Base-by-base conservation (phyloP, 2,888 invertebrate species). In the Pimpla rufipes region DNA sequence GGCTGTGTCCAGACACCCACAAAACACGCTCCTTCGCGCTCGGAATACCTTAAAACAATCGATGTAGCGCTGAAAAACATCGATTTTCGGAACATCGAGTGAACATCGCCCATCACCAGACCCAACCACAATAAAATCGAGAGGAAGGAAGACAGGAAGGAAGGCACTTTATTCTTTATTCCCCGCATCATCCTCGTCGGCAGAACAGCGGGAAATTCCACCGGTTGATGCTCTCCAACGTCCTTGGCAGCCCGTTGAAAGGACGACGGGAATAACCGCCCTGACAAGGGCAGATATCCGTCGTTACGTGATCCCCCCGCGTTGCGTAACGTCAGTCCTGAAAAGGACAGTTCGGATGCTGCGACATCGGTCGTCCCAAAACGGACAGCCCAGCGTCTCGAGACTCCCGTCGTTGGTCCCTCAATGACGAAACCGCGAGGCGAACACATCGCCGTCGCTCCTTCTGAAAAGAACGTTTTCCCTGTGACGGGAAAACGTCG, bases 401-500 rank as follows among this genome's bases (percentile, higher is more conserved):
- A 55, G 47, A 45, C 59, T n/a, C 40, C n/a, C 29, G 50, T 42
- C 37, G 37, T 66, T 47, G n/a, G 6, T 40, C 42, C n/a, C 7
- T 18, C 13, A 47, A 55, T 45, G 55, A n/a, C 40, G 23, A 55
- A 29, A 2, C 5, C 5, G 3, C 29, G 3, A 29, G 29, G 5
- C 29, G 29, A 29, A 29, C 29, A 3, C 29, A n/a, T n/a, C n/a
- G n/a, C n/a, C n/a, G n/a, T n/a, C n/a, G n/a, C 18, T 79, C 79
- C 84, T 81, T 85, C 85, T 83, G 55, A 86, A 73, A 85, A 87
- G 85, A 78, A 83, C 85, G 85, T 73, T 45, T 21, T 66, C 66
- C 16, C 70, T 23, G n/a, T 23, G 47, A 50, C 70, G 55, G 57
- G 73, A 62, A 23, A 21, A 64, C 23, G n/a, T 18, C 70, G 66